These are phyloP conservation scores for Apistogramma diplotaenia DNA, from an alignment of 2,113 vertebrate genomes.

Conservation along the genomic window DNA sequence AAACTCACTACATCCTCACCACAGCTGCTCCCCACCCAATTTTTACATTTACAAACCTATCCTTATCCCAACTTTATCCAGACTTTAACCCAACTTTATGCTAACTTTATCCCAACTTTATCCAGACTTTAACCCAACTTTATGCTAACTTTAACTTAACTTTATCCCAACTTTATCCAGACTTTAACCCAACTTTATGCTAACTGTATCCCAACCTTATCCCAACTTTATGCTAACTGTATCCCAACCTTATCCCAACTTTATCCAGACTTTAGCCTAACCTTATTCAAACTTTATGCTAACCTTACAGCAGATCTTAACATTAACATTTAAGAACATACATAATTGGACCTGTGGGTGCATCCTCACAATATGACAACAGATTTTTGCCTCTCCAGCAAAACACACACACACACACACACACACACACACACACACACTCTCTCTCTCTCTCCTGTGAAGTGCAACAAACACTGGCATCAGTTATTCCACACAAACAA, in stretches of 20 bases:
- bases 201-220: background rate
- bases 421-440: background rate
- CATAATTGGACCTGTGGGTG: too few species aligned
- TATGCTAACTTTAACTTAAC: background rate
- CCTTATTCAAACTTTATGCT: background rate
- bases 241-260: background rate
- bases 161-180: too few species aligned
- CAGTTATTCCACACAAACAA: constrained; percentile 15
- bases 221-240: background rate
- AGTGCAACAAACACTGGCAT: background rate
- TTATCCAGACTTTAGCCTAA: too few species aligned
- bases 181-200: background rate
- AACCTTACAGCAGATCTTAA: background rate
- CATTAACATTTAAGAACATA: background rate
- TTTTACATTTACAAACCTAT: too few species aligned
- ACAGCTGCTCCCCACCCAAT: background rate
- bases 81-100: too few species aligned
- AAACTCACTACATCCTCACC: background rate
- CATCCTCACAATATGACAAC: background rate
- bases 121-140: too few species aligned
- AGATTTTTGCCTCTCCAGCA: background rate
- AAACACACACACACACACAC: background rate
- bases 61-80: background rate
- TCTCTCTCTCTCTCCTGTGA: background rate
- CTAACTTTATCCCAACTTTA: background rate